Conservation (phyloP, 2,797 vertebrate genomes). For the Gila robusta region DNA sequence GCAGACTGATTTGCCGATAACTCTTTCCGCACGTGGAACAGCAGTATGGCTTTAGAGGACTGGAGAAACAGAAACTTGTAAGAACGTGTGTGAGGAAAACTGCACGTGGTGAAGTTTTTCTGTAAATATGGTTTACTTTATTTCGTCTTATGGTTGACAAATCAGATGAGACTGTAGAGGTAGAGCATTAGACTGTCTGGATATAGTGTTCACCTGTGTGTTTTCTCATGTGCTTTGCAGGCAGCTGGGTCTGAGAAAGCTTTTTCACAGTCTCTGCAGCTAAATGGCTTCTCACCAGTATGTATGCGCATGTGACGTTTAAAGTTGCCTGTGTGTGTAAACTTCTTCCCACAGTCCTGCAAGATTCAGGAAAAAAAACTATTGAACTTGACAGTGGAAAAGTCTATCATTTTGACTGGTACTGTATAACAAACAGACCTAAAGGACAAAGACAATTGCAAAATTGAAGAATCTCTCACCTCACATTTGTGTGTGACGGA, state of each 20-base stretch:
- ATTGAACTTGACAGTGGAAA: not conserved
- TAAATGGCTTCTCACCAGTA: slow-evolving; percentile 96
- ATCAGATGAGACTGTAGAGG: not conserved
- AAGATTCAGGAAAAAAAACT: slow-evolving; percentile 9
- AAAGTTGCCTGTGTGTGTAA: slow-evolving; percentile 97
- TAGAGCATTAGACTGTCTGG: not conserved
- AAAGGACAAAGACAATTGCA: not conserved
- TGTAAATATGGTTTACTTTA: not conserved
- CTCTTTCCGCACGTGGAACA: slow-evolving; percentile 97
- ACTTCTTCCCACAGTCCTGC: slow-evolving; percentile 97
- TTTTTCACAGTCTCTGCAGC: slow-evolving; percentile 93
- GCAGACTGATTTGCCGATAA: slow-evolving; percentile 96
- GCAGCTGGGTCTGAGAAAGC: slow-evolving; percentile 96
- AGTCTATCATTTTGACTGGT: not conserved
- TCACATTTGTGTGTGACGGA: slow-evolving; percentile 94
- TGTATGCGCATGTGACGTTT: slow-evolving; percentile 98
- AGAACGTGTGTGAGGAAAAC: not conserved
- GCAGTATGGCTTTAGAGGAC: slow-evolving; percentile 93
- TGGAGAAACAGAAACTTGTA: slow-evolving; percentile 57
- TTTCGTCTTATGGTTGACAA: not conserved
- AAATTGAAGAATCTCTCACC: slow-evolving; percentile 77
- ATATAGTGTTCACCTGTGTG: slow-evolving; percentile 85
- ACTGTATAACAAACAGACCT: not conserved
- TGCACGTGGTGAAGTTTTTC: not conserved
- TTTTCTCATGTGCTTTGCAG: slow-evolving; percentile 98